These are phyloP conservation scores for Larimichthys crocea DNA, from an alignment of 2,113 vertebrate species.

Conservation along the genomic window DNA sequence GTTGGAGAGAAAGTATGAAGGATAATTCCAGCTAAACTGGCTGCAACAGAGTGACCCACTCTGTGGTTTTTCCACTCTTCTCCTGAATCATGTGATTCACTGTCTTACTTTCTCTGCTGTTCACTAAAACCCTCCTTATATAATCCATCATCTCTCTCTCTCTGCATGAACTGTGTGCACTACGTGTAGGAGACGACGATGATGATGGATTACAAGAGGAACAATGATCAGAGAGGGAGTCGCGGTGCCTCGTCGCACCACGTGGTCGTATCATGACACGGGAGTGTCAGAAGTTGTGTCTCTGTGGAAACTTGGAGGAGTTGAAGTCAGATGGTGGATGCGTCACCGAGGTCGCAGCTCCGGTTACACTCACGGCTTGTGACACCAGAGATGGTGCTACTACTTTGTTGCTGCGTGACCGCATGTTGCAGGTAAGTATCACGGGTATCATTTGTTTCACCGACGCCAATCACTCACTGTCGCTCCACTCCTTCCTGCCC, in stretches of 20 bases:
- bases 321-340: slow-evolving; percentile 46
- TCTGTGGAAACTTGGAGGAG: slow-evolving; percentile 66
- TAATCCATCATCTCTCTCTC: slow-evolving; percentile 6
- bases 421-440: slow-evolving; percentile 26
- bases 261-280: slow-evolving; percentile 50
- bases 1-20: not conserved
- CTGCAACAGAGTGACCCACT: not conserved
- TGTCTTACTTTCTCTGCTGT: not conserved
- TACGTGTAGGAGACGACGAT: not conserved
- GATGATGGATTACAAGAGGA: slow-evolving; percentile 15
- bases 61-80: not conserved
- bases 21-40: not conserved
- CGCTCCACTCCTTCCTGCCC: not conserved
- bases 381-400: slow-evolving; percentile 40
- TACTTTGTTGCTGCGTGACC: slow-evolving; percentile 33
- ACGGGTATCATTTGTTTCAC: slow-evolving; percentile 14
- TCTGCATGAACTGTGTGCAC: not conserved
- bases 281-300: slow-evolving; percentile 67
- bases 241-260: slow-evolving; percentile 29
- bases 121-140: not conserved
- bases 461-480: not conserved
- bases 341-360: slow-evolving; percentile 58
- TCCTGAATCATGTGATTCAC: slow-evolving; percentile 23
- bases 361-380: slow-evolving; percentile 43
- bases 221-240: slow-evolving; percentile 21